Evolutionary conservation across 2,797 vertebrate genomes (phyloP).

Genomic region (Pipistrellus pipistrellus): DNA sequence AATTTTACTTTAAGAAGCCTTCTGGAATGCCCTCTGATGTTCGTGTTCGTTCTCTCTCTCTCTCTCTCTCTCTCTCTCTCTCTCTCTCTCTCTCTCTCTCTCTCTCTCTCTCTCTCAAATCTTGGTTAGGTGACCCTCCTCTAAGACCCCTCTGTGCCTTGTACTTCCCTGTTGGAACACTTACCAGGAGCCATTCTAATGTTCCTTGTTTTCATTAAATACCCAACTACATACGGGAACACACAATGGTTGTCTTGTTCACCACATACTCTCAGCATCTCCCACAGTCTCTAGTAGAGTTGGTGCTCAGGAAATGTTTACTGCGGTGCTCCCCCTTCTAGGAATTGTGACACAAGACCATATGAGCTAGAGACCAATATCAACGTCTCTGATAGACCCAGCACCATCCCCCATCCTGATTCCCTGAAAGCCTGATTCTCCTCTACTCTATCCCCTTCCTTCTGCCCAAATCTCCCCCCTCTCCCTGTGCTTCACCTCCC

Average conservation of each 20-base stretch:
- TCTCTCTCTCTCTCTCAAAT: too few relatives aligned
- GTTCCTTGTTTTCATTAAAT: not conserved
- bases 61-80: not conserved
- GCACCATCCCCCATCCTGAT: accelerated
- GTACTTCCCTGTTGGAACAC: not conserved
- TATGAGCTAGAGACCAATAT: not conserved
- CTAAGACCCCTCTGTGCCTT: not conserved
- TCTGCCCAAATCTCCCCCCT: not conserved
- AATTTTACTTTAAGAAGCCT: not conserved
- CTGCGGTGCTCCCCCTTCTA: not conserved
- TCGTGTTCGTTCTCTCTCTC: not conserved
- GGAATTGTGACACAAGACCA: not conserved
- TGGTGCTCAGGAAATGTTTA: not conserved
- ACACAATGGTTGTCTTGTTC: not conserved
- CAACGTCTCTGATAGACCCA: not conserved
- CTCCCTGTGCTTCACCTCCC: not conserved
- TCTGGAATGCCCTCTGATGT: not conserved
- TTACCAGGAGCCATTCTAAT: not conserved
- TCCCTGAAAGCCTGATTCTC: not conserved
- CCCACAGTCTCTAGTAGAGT: not conserved
- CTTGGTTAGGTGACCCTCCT: not conserved
- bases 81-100: too few relatives aligned
- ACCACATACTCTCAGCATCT: not conserved
- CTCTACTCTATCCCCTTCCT: not conserved
- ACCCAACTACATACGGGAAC: not conserved